Conservation (phyloP, 2,888 invertebrate species). For the Prosapia bicincta region DNA sequence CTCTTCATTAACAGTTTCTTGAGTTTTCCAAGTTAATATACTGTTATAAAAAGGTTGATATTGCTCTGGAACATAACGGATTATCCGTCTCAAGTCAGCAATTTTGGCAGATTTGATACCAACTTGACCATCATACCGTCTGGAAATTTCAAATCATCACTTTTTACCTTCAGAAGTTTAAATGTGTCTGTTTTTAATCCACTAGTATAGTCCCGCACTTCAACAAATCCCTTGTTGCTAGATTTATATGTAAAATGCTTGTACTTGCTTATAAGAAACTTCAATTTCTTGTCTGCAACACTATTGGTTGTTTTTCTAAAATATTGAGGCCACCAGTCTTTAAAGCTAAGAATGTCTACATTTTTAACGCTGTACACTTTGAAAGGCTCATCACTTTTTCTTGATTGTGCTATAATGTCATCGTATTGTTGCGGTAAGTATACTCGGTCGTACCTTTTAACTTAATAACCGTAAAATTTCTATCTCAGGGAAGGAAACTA, state of each 20-base stretch:
- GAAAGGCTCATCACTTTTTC: slow-evolving; percentile 16
- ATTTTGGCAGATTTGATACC: neutral
- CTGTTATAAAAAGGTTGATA: neutral
- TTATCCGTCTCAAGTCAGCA: neutral
- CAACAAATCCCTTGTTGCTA: no score
- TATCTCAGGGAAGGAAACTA: no score
- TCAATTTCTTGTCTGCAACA: no score
- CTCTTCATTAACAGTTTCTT: neutral
- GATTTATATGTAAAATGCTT: no score
- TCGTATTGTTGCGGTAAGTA: slow-evolving; percentile 28
- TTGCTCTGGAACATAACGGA: no score
- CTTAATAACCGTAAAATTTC: no score
- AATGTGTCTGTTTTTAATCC: neutral
- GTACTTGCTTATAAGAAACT: no score
- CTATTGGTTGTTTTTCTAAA: slow-evolving; percentile 9
- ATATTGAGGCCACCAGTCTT: slow-evolving; percentile 26
- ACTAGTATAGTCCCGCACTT: neutral
- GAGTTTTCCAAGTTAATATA: neutral
- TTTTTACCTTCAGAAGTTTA: neutral
- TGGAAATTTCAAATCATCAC: neutral
- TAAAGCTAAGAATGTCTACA: slow-evolving; percentile 15
- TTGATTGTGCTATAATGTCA: slow-evolving; percentile 19
- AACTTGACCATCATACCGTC: neutral
- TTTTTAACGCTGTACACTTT: slow-evolving; percentile 18
- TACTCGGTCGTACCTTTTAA: no score